Evolutionary conservation across 2,888 invertebrate genomes (phyloP).

Genomic region (Hypercompe scribonia): DNA sequence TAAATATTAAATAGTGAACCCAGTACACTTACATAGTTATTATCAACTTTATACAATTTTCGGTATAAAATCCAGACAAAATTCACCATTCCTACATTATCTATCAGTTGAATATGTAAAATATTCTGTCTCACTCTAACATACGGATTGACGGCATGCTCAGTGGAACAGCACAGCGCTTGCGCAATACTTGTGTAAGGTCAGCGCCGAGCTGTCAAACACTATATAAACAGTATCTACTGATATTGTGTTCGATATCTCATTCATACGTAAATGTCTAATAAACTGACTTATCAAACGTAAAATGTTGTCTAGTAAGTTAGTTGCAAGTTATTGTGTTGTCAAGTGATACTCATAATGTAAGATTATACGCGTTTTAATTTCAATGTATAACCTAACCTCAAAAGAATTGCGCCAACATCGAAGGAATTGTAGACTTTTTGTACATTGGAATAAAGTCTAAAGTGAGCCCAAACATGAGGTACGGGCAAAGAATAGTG

Average conservation of each 20-base stretch:
- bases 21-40: not conserved
- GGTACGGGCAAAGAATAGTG: conserved; percentile 64
- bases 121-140: conserved; percentile 30
- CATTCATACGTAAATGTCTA: not conserved
- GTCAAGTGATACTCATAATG: not conserved
- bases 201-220: conserved; percentile 37
- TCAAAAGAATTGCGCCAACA: conserved; percentile 7
- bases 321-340: not conserved
- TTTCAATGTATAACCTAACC: conserved; percentile 29
- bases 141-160: conserved; percentile 17
- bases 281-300: not conserved
- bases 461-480: conserved; percentile 57
- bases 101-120: not conserved
- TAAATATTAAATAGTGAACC: too few species aligned
- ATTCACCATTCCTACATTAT: not conserved
- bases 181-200: conserved; percentile 50
- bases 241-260: not conserved
- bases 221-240: conserved; percentile 27
- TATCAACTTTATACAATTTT: not conserved
- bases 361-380: not conserved
- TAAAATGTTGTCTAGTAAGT: not conserved
- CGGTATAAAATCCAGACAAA: not conserved
- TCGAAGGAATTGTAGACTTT: conserved; percentile 18
- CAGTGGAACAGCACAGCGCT: conserved; percentile 53
- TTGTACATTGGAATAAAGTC: not conserved